Evolutionary conservation across 1,140 invertebrate genomes (phyloP).

Genomic region (Laupala kohalensis): DNA sequence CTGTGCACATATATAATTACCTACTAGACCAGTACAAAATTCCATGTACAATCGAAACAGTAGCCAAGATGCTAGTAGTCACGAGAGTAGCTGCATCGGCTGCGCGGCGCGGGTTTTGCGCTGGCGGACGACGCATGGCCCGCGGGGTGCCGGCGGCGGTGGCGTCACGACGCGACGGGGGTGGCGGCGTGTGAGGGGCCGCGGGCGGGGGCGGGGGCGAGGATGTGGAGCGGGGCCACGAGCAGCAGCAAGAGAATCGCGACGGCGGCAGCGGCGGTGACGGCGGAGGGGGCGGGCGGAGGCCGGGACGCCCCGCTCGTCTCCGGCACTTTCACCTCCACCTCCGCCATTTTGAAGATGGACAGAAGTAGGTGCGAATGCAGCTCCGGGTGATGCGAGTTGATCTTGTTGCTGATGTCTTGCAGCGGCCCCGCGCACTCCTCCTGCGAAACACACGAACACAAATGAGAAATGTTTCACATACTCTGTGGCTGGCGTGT

Average conservation of each 20-base stretch:
- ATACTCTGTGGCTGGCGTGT: not conserved
- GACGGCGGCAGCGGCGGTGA: not conserved
- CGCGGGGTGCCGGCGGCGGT: not conserved
- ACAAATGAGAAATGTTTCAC: not conserved
- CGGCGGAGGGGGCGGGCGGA: not conserved
- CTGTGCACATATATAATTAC: not conserved
- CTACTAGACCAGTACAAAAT: not conserved
- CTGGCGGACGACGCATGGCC: not conserved
- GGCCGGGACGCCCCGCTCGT: not conserved
- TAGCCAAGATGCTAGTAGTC: not conserved
- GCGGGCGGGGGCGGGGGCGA: not conserved
- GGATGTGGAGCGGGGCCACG: not conserved
- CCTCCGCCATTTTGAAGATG: slow-evolving; percentile 84
- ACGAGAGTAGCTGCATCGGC: not conserved
- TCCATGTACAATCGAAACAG: not conserved
- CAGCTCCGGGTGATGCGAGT: slow-evolving; percentile 66
- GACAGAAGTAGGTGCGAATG: slow-evolving; percentile 72
- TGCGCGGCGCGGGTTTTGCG: not conserved
- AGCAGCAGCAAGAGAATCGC: not conserved
- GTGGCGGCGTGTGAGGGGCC: not conserved
- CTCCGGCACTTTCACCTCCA: slow-evolving; percentile 50
- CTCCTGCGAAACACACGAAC: slow-evolving; percentile 44
- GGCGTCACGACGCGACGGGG: not conserved
- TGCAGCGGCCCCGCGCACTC: slow-evolving; percentile 68
- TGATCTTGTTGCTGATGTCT: slow-evolving; percentile 67